Percentiles rank a stretch among this genome's conserved stretches.
Evolutionary conservation across 2,888 invertebrate genomes (phyloP).

Genomic region (Lithophane socia): DNA sequence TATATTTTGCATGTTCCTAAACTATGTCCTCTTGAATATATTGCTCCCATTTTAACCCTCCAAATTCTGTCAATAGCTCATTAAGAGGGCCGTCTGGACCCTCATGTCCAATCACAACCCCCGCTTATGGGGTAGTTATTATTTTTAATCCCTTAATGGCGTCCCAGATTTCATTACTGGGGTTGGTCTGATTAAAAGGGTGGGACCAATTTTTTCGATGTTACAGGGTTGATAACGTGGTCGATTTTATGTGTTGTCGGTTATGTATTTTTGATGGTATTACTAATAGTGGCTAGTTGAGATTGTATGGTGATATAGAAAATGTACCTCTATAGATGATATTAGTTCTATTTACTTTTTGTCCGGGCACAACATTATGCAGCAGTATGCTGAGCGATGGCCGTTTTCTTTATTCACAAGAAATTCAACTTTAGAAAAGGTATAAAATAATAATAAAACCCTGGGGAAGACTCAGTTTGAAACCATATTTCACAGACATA

Average conservation of each 20-base stretch:
- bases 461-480: neutral
- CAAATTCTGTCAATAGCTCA: constrained; percentile 80
- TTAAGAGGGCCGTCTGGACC: constrained; percentile 76
- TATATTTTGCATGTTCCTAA: neutral
- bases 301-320: neutral
- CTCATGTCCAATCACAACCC: constrained; percentile 79
- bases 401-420: neutral
- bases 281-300: neutral
- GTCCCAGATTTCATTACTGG: constrained; percentile 89
- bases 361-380: no score
- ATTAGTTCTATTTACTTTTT: neutral
- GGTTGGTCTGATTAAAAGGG: constrained; percentile 88
- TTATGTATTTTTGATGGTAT: constrained; percentile 22
- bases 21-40: constrained; percentile 35
- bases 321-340: no score
- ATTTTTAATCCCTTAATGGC: constrained; percentile 91
- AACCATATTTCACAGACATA: neutral
- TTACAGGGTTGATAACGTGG: constrained; percentile 60
- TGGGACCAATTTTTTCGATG: constrained; percentile 77
- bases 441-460: no score
- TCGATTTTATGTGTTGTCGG: constrained; percentile 47
- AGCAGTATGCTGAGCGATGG: no score
- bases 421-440: neutral
- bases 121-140: constrained; percentile 83
- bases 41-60: constrained; percentile 47